Evolutionary conservation across 2,888 invertebrate species (phyloP).

Genomic region (Molorchus minor): DNA sequence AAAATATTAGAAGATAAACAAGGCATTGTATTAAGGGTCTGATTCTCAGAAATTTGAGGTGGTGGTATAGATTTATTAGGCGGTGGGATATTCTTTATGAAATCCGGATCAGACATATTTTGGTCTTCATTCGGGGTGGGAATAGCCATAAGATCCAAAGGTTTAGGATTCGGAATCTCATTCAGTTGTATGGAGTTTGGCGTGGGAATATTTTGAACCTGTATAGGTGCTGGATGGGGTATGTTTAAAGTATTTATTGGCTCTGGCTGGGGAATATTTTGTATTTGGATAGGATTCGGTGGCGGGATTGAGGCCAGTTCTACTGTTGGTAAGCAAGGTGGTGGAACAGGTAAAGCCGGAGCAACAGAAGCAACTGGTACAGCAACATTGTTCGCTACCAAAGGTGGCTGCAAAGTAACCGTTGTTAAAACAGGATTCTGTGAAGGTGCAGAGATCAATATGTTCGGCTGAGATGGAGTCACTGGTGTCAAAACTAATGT

Average conservation of each 20-base stretch:
- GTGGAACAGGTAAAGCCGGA: slow-evolving; percentile 50
- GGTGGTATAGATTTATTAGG: slow-evolving; percentile 62
- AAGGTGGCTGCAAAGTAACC: slow-evolving; percentile 55
- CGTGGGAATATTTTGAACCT: slow-evolving; percentile 70
- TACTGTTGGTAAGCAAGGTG: slow-evolving; percentile 56
- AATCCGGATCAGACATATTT: slow-evolving; percentile 55
- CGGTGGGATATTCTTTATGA: slow-evolving; percentile 62
- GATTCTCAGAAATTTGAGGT: slow-evolving; percentile 53
- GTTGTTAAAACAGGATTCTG: slow-evolving; percentile 54
- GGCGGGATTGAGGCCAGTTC: slow-evolving; percentile 61
- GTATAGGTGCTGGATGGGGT: slow-evolving; percentile 62
- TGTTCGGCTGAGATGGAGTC: slow-evolving; percentile 38
- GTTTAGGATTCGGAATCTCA: slow-evolving; percentile 71
- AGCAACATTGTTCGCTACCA: slow-evolving; percentile 29
- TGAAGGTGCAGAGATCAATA: slow-evolving; percentile 46
- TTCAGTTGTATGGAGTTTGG: slow-evolving; percentile 69
- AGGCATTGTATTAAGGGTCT: slow-evolving; percentile 15
- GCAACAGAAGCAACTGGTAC: slow-evolving; percentile 6
- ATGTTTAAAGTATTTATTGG: slow-evolving; percentile 66
- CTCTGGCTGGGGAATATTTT: slow-evolving; percentile 65
- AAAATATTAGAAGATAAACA: slow-evolving; percentile 19
- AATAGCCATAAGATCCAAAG: slow-evolving; percentile 68
- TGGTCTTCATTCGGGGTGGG: slow-evolving; percentile 62
- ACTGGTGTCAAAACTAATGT: slow-evolving; percentile 37
- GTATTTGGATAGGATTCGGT: slow-evolving; percentile 62